Conservation (phyloP, 2,888 invertebrate genomes). For the Conomelus anceps region DNA sequence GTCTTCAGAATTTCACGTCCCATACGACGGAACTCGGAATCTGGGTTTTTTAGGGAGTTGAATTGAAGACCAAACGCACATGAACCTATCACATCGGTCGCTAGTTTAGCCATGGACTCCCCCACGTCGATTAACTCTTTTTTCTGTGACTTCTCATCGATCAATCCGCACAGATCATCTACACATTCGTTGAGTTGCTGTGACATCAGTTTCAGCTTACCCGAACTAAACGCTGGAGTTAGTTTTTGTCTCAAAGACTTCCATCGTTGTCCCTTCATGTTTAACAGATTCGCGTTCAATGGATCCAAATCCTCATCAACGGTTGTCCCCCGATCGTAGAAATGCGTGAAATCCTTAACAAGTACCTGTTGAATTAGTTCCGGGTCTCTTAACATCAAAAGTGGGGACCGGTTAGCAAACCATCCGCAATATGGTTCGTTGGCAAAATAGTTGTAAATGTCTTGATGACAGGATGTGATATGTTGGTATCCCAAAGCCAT, state of each 20-base stretch:
- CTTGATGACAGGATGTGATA: neutral
- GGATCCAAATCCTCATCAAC: conserved; percentile 41
- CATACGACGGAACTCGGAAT: conserved; percentile 42
- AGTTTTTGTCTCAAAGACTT: conserved; percentile 47
- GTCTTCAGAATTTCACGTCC: conserved; percentile 41
- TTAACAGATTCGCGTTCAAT: conserved; percentile 42
- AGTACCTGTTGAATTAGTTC: conserved; percentile 45
- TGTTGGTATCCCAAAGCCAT: conserved; percentile 32
- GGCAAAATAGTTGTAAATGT: neutral
- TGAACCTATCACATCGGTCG: conserved; percentile 48
- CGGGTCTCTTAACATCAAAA: conserved; percentile 44
- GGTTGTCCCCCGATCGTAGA: conserved; percentile 44
- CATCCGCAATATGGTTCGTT: conserved; percentile 44
- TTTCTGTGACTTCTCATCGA: conserved; percentile 7
- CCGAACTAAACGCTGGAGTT: conserved; percentile 50
- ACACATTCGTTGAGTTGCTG: conserved; percentile 44
- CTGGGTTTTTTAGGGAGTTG: conserved; percentile 41
- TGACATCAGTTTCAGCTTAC: conserved; percentile 51
- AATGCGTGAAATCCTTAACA: conserved; percentile 46
- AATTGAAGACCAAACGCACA: conserved; percentile 47
- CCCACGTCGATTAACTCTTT: conserved; percentile 24
- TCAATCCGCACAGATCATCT: conserved; percentile 27
- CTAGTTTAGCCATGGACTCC: conserved; percentile 40
- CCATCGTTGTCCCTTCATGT: conserved; percentile 48
- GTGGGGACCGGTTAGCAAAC: conserved; percentile 46